Percentiles rank a stretch among this genome's conserved stretches.
These are phyloP conservation scores for Blastobasis adustella DNA, from an alignment of 2,888 invertebrate species.

Conservation along the genomic window DNA sequence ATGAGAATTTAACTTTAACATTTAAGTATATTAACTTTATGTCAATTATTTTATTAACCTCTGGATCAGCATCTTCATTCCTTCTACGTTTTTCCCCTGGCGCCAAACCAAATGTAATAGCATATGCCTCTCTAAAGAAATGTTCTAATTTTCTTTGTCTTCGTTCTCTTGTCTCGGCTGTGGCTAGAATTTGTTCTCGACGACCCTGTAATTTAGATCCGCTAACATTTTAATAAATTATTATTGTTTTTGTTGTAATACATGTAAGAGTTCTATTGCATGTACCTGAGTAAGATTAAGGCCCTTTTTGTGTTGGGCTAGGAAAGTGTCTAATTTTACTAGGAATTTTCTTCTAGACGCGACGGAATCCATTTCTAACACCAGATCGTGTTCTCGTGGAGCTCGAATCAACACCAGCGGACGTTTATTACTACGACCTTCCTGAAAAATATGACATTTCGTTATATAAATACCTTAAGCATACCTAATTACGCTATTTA, in stretches of 20 bases:
- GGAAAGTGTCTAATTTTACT: conserved; percentile 89
- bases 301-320: conserved; percentile 87
- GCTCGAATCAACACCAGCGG: conserved; percentile 89
- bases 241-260: too few relatives aligned
- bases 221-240: background rate
- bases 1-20: background rate
- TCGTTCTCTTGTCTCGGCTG: conserved; percentile 94
- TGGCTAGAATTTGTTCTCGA: conserved; percentile 89
- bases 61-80: conserved; percentile 85
- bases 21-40: background rate
- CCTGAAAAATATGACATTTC: conserved; percentile 44
- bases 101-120: conserved; percentile 90
- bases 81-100: conserved; percentile 88
- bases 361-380: conserved; percentile 90
- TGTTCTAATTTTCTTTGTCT: conserved; percentile 94
- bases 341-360: conserved; percentile 89
- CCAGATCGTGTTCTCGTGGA: conserved; percentile 93
- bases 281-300: conserved; percentile 81
- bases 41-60: conserved; percentile 53
- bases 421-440: conserved; percentile 80
- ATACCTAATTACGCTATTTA: background rate
- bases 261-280: too few relatives aligned
- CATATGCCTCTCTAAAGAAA: conserved; percentile 97
- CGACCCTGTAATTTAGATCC: conserved; percentile 62
- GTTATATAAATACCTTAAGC: background rate